Conservation (phyloP, 2,888 invertebrate genomes). For the Perizoma affinitatum region DNA sequence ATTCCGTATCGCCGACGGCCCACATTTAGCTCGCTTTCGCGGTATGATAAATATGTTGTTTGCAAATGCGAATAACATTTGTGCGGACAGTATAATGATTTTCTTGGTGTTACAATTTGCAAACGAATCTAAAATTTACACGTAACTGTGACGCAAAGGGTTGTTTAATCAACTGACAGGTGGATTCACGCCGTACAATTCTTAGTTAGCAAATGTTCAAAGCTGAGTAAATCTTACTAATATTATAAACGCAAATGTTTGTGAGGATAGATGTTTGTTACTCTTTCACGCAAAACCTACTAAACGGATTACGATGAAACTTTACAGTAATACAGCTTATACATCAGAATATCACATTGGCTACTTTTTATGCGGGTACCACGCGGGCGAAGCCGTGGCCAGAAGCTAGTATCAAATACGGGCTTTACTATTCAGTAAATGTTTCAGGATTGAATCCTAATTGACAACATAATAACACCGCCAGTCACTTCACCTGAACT, state of each 20-base stretch:
- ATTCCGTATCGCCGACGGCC: slow-evolving; percentile 26
- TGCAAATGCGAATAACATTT: slow-evolving; percentile 25
- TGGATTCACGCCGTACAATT: no score
- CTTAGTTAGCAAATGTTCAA: neutral
- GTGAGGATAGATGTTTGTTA: no score
- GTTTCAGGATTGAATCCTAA: slow-evolving; percentile 22
- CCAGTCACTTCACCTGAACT: slow-evolving; percentile 32
- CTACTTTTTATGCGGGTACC: no score
- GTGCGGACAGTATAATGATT: slow-evolving; percentile 27
- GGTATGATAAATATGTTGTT: slow-evolving; percentile 33
- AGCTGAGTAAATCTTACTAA: neutral
- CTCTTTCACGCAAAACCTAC: no score
- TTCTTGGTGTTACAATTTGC: slow-evolving; percentile 18
- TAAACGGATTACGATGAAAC: no score
- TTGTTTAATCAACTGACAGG: slow-evolving; percentile 1
- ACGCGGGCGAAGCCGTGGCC: no score
- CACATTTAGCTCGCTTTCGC: slow-evolving; percentile 26
- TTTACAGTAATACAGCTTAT: no score
- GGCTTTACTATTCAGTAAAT: no score
- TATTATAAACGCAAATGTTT: no score
- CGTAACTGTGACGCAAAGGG: slow-evolving; percentile 10
- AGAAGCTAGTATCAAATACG: no score
- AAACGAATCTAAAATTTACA: slow-evolving; percentile 16
- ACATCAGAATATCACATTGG: no score
- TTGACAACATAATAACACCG: slow-evolving; percentile 36